A percentile compares a stretch with the other conserved stretches of the same genome.
Evolutionary conservation across 2,113 vertebrate species (phyloP).

Genomic region (Pangasianodon hypophthalmus): DNA sequence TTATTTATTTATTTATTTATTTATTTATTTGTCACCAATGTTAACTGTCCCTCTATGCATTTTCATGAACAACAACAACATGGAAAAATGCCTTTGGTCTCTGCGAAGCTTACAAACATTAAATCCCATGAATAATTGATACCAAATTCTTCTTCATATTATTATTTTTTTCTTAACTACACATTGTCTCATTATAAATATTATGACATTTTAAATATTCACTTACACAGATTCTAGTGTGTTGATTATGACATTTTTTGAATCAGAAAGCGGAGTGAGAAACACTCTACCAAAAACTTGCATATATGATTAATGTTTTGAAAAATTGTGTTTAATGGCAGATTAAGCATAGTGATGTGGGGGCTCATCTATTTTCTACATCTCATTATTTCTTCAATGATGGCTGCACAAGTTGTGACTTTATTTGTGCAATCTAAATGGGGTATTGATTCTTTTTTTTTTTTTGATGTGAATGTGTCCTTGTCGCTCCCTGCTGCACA

Average conservation of each 20-base stretch:
- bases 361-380: conserved; percentile 75
- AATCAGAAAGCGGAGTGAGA: conserved; percentile 56
- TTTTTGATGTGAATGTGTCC: not conserved
- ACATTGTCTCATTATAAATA: conserved; percentile 7
- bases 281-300: conserved; percentile 57
- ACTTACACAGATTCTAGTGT: not conserved
- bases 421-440: conserved; percentile 62
- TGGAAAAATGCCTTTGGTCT: not conserved
- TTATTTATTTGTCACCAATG: not conserved
- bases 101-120: not conserved
- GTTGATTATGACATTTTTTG: conserved; percentile 26
- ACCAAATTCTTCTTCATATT: not conserved
- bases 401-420: conserved; percentile 63
- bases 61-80: conserved; percentile 1
- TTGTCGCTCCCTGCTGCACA: conserved; percentile 4
- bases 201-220: conserved; percentile 32
- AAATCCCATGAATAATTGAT: not conserved
- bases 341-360: conserved; percentile 72
- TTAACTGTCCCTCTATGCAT: not conserved
- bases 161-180: conserved; percentile 29
- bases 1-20: not conserved
- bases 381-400: conserved; percentile 74
- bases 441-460: conserved; percentile 30
- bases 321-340: conserved; percentile 70
- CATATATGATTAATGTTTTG: conserved; percentile 72